These are phyloP conservation scores for Cynocephalus volans DNA, from an alignment of 2,113 vertebrate genomes.

Conservation along the genomic window DNA sequence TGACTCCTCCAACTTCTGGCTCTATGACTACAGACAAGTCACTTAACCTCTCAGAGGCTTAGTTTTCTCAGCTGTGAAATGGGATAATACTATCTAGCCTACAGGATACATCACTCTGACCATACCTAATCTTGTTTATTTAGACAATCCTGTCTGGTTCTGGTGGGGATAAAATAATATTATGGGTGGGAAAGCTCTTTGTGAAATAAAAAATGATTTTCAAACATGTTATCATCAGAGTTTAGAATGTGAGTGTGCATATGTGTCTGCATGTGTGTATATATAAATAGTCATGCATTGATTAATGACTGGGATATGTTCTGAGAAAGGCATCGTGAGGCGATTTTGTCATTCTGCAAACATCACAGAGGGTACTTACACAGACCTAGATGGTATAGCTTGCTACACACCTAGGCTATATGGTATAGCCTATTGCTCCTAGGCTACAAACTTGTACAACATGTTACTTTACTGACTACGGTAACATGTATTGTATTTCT, in stretches of 20 bases:
- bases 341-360: too few relatives aligned
- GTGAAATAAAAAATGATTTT: constrained; percentile 54
- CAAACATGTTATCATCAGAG: background rate
- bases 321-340: too few relatives aligned
- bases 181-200: background rate
- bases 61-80: background rate
- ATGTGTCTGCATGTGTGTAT: background rate
- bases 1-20: background rate
- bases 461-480: too few relatives aligned
- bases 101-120: background rate
- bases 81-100: background rate
- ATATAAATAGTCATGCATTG: background rate
- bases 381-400: too few relatives aligned
- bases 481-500: too few relatives aligned
- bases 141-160: background rate
- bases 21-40: background rate
- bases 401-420: too few relatives aligned
- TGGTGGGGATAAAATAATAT: constrained; percentile 30
- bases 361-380: too few relatives aligned
- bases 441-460: too few relatives aligned
- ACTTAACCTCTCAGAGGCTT: background rate
- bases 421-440: too few relatives aligned
- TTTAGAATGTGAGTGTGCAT: background rate
- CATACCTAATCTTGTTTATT: background rate
- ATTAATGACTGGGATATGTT: too few relatives aligned